A percentile compares a stretch with the other conserved stretches of the same genome.
These are phyloP conservation scores for Iphiclides podalirius DNA, from an alignment of 2,888 invertebrate genomes.

Conservation along the genomic window DNA sequence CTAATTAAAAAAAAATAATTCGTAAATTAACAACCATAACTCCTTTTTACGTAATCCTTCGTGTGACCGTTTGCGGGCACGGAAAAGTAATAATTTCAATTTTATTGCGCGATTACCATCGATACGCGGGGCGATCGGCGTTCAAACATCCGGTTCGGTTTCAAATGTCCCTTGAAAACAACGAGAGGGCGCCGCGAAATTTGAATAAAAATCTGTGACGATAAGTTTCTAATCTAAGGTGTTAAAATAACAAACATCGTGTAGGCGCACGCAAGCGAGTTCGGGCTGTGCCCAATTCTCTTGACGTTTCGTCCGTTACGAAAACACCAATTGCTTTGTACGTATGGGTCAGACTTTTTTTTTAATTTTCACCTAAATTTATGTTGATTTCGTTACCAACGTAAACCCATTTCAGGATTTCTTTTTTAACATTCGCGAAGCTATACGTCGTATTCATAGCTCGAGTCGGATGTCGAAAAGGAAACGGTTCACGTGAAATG, in stretches of 20 bases:
- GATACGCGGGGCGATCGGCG: not conserved
- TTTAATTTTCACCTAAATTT: conserved; percentile 62
- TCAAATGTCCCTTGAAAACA: not conserved
- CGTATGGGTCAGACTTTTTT: conserved; percentile 29
- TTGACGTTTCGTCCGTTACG: too few species aligned
- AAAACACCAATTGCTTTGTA: conserved; percentile 26
- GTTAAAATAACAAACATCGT: conserved; percentile 14
- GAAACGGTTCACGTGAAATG: too few species aligned
- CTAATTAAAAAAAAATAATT: too few species aligned
- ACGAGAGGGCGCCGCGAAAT: too few species aligned
- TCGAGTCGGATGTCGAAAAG: conserved; percentile 5
- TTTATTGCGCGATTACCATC: conserved; percentile 8
- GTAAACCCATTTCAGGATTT: conserved; percentile 74
- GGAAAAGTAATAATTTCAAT: conserved; percentile 3
- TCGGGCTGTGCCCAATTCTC: too few species aligned
- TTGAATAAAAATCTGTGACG: conserved; percentile 7
- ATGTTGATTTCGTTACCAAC: conserved; percentile 74
- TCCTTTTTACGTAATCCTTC: too few species aligned
- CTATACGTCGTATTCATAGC: conserved; percentile 55
- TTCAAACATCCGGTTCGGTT: conserved; percentile 2
- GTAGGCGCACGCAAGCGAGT: conserved; percentile 8
- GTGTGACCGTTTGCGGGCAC: conserved; percentile 3
- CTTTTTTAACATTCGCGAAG: conserved; percentile 69
- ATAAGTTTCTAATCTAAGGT: conserved; percentile 13
- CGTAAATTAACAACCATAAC: too few species aligned